Percentiles rank a stretch among this genome's conserved stretches.
Conservation (phyloP, 2,797 vertebrate genomes). For the Neopelma chrysocephalum region DNA sequence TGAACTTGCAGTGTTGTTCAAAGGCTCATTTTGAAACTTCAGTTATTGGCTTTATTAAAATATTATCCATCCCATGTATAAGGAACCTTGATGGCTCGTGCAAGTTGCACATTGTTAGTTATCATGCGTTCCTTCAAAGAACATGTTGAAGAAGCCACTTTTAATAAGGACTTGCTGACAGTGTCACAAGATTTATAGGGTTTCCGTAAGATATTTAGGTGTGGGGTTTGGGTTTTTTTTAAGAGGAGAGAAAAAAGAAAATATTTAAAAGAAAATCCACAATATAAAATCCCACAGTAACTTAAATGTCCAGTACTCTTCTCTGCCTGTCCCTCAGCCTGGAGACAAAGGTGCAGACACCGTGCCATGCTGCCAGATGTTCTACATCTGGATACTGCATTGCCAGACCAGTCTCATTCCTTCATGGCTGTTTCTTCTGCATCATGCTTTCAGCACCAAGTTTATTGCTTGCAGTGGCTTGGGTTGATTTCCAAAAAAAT, state of each 20-base stretch:
- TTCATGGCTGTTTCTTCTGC: not conserved
- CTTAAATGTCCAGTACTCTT: not conserved
- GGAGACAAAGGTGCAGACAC: not conserved
- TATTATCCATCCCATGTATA: not conserved
- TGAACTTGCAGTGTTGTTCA: not conserved
- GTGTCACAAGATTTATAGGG: not conserved
- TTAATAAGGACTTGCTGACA: constrained; percentile 28
- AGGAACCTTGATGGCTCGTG: not conserved
- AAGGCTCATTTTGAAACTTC: not conserved
- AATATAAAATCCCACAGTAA: not conserved
- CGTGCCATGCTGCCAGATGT: not conserved
- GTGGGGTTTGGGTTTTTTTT: not conserved
- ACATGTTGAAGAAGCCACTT: constrained; percentile 3
- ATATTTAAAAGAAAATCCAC: not conserved
- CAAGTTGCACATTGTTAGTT: not conserved
- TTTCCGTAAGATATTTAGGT: constrained; percentile 1
- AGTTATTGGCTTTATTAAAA: not conserved
- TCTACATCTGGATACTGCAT: not conserved
- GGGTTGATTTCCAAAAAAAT: not conserved
- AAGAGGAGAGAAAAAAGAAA: not conserved
- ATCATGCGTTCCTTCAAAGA: not conserved
- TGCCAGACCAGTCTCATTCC: constrained; percentile 13
- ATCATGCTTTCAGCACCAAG: not conserved
- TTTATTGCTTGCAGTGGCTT: not conserved
- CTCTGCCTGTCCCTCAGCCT: not conserved